These are phyloP conservation scores for Ctenochaetus hawaiiensis DNA, from an alignment of 2,797 vertebrate genomes.

Conservation along the genomic window DNA sequence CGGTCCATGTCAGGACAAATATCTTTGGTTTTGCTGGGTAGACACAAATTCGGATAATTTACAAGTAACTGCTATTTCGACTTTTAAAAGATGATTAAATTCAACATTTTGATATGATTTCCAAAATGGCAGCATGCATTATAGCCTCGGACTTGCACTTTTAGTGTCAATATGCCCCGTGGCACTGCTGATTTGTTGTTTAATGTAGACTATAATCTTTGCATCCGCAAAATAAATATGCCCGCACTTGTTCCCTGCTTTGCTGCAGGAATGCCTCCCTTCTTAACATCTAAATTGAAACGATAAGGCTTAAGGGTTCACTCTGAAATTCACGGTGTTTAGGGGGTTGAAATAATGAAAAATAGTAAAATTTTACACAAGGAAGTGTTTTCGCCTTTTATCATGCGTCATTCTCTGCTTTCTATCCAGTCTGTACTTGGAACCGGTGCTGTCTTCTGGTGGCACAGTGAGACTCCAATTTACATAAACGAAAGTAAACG, in stretches of 20 bases:
- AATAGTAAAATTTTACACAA: neutral
- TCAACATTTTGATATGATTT: neutral
- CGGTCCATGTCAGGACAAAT: no score
- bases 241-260: neutral
- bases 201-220: neutral
- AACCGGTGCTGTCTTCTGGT: neutral
- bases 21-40: no score
- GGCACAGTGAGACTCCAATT: neutral
- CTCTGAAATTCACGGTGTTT: neutral
- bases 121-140: no score
- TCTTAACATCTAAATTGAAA: neutral
- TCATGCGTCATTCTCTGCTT: neutral
- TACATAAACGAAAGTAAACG: neutral
- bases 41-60: neutral
- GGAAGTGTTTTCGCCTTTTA: neutral
- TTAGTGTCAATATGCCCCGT: no score
- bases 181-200: conserved; percentile 4
- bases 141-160: neutral
- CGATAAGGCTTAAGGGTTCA: neutral
- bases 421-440: neutral
- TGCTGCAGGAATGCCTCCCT: neutral
- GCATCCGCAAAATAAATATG: neutral
- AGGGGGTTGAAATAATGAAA: neutral
- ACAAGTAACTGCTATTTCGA: neutral
- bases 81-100: neutral